Conservation (phyloP, 1,140 invertebrate genomes). For the Brachionus calyciflorus region DNA sequence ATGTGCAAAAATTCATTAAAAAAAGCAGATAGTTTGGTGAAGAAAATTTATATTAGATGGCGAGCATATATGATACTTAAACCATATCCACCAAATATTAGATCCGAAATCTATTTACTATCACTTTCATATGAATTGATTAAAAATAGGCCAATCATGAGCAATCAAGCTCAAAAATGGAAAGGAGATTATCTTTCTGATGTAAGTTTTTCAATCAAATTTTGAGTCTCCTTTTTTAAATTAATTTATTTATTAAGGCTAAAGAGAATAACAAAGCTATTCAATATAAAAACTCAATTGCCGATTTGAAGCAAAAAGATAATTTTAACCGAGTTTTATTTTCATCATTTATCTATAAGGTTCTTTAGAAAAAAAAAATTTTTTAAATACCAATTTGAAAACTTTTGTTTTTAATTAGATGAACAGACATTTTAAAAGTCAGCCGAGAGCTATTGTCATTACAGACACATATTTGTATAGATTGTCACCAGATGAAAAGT, state of each 20-base stretch:
- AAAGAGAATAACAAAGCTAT: constrained; percentile 33
- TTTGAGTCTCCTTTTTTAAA: not conserved
- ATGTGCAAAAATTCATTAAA: constrained; percentile 66
- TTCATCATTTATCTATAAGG: constrained; percentile 42
- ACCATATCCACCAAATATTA: constrained; percentile 75
- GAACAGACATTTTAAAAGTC: constrained; percentile 21
- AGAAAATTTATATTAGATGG: constrained; percentile 69
- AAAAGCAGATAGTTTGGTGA: constrained; percentile 61
- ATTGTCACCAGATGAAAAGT: constrained; percentile 43
- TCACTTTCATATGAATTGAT: constrained; percentile 76
- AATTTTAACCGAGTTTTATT: constrained; percentile 23
- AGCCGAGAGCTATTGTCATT: constrained; percentile 30
- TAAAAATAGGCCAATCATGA: constrained; percentile 71
- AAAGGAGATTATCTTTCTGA: constrained; percentile 82
- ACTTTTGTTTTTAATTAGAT: constrained; percentile 25
- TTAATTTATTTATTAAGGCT: not conserved
- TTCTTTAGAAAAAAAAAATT: not conserved
- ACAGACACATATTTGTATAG: constrained; percentile 45
- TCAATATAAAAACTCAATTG: constrained; percentile 9
- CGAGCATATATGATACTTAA: constrained; percentile 78
- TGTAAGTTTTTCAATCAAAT: constrained; percentile 54
- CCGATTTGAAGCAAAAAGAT: not conserved
- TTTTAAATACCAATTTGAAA: no score
- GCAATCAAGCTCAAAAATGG: constrained; percentile 81
- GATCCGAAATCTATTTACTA: constrained; percentile 77